These are phyloP conservation scores for Rhyacophila evoluta DNA, from an alignment of 2,888 invertebrate genomes.

Conservation along the genomic window DNA sequence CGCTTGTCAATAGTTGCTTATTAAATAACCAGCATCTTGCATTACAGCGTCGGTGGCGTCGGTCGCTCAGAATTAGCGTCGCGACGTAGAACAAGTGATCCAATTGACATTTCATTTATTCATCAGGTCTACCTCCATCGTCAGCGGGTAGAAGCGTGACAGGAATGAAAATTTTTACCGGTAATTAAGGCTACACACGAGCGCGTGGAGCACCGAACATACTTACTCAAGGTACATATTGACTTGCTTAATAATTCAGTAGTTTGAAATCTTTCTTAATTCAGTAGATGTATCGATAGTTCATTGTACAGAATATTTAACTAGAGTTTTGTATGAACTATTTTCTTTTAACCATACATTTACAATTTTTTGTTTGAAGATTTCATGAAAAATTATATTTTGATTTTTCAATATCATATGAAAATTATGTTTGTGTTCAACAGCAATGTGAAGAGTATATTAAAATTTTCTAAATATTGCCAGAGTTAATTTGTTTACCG, in stretches of 20 bases:
- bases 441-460: no score
- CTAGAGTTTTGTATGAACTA: no score
- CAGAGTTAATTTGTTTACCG: no score
- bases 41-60: not conserved
- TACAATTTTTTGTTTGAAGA: no score
- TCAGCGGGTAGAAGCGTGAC: constrained; percentile 30
- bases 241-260: not conserved
- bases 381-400: no score
- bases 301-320: no score
- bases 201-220: not conserved
- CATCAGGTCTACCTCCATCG: constrained; percentile 31
- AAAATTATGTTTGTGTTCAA: no score
- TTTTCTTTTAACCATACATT: no score
- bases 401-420: no score
- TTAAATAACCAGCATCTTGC: not conserved
- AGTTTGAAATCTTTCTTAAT: not conserved
- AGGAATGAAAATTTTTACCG: constrained; percentile 41
- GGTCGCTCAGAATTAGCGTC: constrained; percentile 9
- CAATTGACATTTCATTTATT: constrained; percentile 46
- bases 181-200: constrained; percentile 40
- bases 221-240: not conserved
- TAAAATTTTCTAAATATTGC: no score
- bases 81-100: constrained; percentile 36
- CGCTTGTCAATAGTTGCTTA: constrained; percentile 11
- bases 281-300: no score